Conservation (phyloP, 2,888 invertebrate genomes). For the Phyllotreta cruciferae region DNA sequence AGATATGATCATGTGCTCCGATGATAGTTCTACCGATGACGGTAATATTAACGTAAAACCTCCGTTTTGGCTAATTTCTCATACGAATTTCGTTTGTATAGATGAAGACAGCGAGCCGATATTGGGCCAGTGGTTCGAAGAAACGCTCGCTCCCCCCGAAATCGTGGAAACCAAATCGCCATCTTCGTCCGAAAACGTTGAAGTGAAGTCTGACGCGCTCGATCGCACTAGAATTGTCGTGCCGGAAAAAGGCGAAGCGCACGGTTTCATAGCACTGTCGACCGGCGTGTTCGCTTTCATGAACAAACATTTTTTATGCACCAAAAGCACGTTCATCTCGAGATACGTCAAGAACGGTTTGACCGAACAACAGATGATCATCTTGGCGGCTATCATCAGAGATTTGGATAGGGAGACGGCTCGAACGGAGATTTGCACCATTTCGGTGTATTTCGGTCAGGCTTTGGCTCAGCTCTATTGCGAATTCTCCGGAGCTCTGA, state of each 20-base stretch:
- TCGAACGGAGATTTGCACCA: constrained; percentile 78
- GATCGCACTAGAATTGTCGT: constrained; percentile 66
- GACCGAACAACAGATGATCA: constrained; percentile 87
- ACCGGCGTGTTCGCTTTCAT: constrained; percentile 87
- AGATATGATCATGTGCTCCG: constrained; percentile 90
- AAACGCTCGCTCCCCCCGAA: constrained; percentile 85
- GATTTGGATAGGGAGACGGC: constrained; percentile 92
- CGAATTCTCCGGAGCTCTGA: constrained; percentile 79
- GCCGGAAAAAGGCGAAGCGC: constrained; percentile 80
- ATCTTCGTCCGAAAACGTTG: constrained; percentile 63
- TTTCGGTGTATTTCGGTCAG: constrained; percentile 76
- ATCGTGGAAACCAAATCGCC: constrained; percentile 66
- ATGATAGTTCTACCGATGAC: constrained; percentile 89
- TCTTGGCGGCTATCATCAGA: constrained; percentile 86
- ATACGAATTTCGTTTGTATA: constrained; percentile 46
- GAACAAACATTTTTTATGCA: constrained; percentile 80
- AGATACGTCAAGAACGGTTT: constrained; percentile 74
- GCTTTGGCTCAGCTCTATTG: constrained; percentile 72
- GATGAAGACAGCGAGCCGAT: constrained; percentile 84
- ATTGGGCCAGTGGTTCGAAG: constrained; percentile 93
- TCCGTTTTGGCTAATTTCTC: constrained; percentile 1
- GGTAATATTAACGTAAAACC: constrained; percentile 67
- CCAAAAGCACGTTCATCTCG: constrained; percentile 72
- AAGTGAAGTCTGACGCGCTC: constrained; percentile 61
- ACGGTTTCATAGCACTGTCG: constrained; percentile 84